Evolutionary conservation across 2,888 invertebrate genomes (phyloP).

Genomic region (Drosophila mimetica): DNA sequence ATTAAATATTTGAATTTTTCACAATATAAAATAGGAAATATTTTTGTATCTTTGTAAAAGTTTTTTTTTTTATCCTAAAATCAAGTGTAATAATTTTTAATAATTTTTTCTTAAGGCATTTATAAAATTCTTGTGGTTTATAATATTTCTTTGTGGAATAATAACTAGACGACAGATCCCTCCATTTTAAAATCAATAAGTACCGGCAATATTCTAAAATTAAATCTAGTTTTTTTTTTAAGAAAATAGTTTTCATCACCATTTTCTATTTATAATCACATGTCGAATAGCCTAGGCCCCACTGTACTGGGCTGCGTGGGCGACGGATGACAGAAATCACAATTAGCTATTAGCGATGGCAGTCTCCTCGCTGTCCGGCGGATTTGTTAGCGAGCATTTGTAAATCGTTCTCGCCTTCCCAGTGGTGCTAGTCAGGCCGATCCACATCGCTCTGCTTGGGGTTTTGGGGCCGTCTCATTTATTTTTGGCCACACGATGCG

Average conservation of each 20-base stretch:
- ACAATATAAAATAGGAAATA: too few species aligned
- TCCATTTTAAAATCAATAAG: too few species aligned
- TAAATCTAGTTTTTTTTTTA: background rate
- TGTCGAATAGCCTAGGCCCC: background rate
- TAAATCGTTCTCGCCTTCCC: slow-evolving; percentile 51
- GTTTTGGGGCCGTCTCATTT: slow-evolving; percentile 47
- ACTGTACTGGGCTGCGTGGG: slow-evolving; percentile 49
- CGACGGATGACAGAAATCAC: slow-evolving; percentile 45
- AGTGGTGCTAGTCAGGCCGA: slow-evolving; percentile 19
- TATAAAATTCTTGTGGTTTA: too few species aligned
- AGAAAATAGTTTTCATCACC: background rate
- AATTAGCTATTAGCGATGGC: slow-evolving; percentile 55
- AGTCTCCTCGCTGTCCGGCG: slow-evolving; percentile 13
- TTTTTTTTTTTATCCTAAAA: background rate
- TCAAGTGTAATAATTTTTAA: too few species aligned
- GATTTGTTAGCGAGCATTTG: slow-evolving; percentile 69
- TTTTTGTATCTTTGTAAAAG: too few species aligned
- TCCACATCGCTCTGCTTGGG: background rate
- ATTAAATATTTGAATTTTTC: too few species aligned
- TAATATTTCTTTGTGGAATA: too few species aligned
- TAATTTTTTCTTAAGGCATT: too few species aligned
- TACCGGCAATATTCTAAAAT: too few species aligned
- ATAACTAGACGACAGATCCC: too few species aligned
- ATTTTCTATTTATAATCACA: background rate
- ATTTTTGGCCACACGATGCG: slow-evolving; percentile 61